Evolutionary conservation across 2,797 vertebrate genomes (phyloP).

Genomic region (Rhinichthys osculus): DNA sequence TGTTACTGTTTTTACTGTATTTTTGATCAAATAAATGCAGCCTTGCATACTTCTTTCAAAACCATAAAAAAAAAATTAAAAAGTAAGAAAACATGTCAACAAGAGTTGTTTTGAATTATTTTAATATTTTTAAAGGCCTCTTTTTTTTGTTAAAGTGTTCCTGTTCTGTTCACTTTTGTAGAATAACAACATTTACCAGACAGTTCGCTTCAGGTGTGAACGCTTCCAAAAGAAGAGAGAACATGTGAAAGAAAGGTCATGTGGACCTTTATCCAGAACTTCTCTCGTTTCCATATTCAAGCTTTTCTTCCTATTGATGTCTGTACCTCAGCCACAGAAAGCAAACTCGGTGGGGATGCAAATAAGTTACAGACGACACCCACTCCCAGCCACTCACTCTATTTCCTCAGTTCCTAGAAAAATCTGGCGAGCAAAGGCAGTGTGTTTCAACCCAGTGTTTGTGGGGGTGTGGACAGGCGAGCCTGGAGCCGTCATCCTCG

Average conservation of each 20-base stretch:
- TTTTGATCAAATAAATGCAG: neutral
- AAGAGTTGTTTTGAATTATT: neutral
- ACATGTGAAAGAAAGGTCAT: slow-evolving; percentile 14
- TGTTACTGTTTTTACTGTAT: neutral
- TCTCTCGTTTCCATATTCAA: slow-evolving; percentile 35
- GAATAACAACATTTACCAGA: neutral
- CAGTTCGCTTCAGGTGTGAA: neutral
- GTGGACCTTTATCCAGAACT: slow-evolving; percentile 15
- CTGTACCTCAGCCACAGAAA: slow-evolving; percentile 37
- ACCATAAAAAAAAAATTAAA: neutral
- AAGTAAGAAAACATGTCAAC: neutral
- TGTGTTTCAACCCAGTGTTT: slow-evolving; percentile 28
- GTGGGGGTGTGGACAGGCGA: slow-evolving; percentile 45
- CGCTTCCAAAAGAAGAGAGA: slow-evolving; percentile 2
- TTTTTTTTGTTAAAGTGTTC: neutral
- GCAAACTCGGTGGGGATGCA: slow-evolving; percentile 33
- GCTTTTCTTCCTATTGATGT: slow-evolving; percentile 41
- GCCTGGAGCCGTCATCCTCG: slow-evolving; percentile 25
- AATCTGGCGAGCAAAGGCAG: slow-evolving; percentile 19
- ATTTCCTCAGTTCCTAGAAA: slow-evolving; percentile 16
- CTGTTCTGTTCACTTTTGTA: neutral
- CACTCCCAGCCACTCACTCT: slow-evolving; percentile 29
- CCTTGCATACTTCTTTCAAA: neutral
- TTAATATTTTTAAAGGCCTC: neutral
- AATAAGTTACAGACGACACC: slow-evolving; percentile 33